These are phyloP conservation scores for Caenorhabditis latens DNA, from an alignment of 1,140 invertebrate genomes.

Conservation along the genomic window DNA sequence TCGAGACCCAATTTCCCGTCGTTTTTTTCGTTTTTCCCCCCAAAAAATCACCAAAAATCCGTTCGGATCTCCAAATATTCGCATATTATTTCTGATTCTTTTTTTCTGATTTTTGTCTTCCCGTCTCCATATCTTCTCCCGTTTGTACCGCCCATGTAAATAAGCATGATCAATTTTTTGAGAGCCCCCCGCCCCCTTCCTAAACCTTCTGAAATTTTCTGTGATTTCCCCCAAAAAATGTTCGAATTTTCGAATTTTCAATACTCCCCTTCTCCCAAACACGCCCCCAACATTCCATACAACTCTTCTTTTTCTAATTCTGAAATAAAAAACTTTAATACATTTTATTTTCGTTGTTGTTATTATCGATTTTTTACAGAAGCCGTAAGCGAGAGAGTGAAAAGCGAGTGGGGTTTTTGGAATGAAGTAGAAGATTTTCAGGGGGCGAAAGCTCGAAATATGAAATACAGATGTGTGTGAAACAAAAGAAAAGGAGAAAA, in stretches of 20 bases:
- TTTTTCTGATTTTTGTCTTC: neutral
- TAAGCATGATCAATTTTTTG: neutral
- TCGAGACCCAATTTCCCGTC: neutral
- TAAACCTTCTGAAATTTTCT: conserved; percentile 30
- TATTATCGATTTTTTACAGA: neutral
- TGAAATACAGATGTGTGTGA: neutral
- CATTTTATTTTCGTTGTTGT: neutral
- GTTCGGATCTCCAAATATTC: conserved; percentile 28
- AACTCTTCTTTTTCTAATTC: too few relatives aligned
- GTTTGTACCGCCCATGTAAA: neutral
- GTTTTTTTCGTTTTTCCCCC: neutral
- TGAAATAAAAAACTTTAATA: too few relatives aligned
- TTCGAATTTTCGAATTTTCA: neutral
- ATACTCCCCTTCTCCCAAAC: too few relatives aligned
- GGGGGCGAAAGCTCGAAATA: conserved; percentile 29
- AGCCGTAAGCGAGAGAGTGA: conserved; percentile 38
- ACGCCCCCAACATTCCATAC: too few relatives aligned
- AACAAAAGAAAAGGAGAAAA: neutral
- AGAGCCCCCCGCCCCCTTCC: neutral
- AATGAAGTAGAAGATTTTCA: neutral
- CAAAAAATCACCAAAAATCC: conserved; percentile 44
- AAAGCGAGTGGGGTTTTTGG: neutral
- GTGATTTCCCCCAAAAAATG: conserved; percentile 3
- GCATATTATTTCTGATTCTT: conserved; percentile 15
- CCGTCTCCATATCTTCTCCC: neutral